These are phyloP conservation scores for Pogonognathellus flavescens DNA, from an alignment of 1,140 invertebrate species.

Conservation along the genomic window DNA sequence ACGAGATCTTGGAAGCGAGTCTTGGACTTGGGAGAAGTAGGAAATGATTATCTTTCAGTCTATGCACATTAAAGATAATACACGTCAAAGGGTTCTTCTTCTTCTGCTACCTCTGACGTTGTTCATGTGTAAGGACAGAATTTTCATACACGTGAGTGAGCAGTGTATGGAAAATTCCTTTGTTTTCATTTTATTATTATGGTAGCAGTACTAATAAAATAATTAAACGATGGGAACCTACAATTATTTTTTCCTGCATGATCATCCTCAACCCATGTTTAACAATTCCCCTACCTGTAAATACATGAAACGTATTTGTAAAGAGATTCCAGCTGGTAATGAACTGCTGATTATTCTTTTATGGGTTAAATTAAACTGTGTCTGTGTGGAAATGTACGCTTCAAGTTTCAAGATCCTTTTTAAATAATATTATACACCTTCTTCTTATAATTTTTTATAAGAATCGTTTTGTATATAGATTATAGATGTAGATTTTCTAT, in stretches of 20 bases:
- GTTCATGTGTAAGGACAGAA: not conserved
- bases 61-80: not conserved
- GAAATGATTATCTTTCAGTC: constrained; percentile 1
- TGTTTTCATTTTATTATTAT: no score
- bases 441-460: no score
- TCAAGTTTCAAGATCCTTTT: no score
- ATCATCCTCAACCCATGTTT: constrained; percentile 25
- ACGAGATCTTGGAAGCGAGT: not conserved
- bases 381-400: no score
- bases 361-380: no score
- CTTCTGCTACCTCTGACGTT: not conserved
- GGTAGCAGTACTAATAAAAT: no score
- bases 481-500: no score
- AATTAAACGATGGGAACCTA: not conserved
- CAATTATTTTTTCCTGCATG: not conserved
- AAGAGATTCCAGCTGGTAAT: no score
- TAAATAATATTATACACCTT: no score
- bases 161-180: no score
- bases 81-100: not conserved
- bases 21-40: constrained; percentile 7
- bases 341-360: no score
- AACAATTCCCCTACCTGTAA: not conserved
- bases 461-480: no score
- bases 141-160: not conserved
- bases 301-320: not conserved